Evolutionary conservation across 2,888 invertebrate species (phyloP), one percentile per base, ranked within the genome.

Genomic region (Fabriciana adippe): DNA sequence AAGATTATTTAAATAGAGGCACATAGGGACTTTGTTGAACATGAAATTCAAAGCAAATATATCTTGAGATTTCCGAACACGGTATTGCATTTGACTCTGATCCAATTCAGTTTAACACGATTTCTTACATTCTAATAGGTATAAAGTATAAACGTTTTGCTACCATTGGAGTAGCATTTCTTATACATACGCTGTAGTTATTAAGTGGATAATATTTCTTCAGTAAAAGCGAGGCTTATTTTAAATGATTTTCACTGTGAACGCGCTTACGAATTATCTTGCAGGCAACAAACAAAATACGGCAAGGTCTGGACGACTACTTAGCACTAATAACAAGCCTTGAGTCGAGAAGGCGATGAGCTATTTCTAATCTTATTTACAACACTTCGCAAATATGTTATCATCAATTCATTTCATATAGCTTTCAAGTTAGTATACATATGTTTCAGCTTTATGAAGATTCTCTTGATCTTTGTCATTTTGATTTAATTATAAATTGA

Each of bases 31-130:
- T 51, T 53, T 47, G 47, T 57, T 51, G 51, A 21, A 45, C 16
- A 64, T 48, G 50, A 45, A 60, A 60, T 56, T 61, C 48, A 51
- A 54, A 51, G 45, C 35, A 21, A 64, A 64, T 55, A 60, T 48
- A 60, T 31, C 53, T 16, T 31, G 41, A 66, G 41, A 54, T 61
- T 64, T 67, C 47, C 35, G 18, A 55, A 62, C 48, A 41, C 45
- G 47, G 41, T 61, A 51, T 62, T 53, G 62, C 54, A 48, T 69
- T 66, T 63, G 54, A 66, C 56, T 66, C 26, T 56, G 53, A 62
- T 63, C 50, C 50, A 59, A 62, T 66, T 63, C 53, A 54, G 55
- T 62, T 55, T 54, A 26, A 55, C 41, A 57, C 45, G 26, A 45
- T 67, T 56, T 41, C 6, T 21, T 26, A 54, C 31, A 53, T n/a